A percentile compares a stretch with the other conserved stretches of the same genome.
Conservation (phyloP, 2,797 vertebrate genomes). For the Oreochromis mossambicus region DNA sequence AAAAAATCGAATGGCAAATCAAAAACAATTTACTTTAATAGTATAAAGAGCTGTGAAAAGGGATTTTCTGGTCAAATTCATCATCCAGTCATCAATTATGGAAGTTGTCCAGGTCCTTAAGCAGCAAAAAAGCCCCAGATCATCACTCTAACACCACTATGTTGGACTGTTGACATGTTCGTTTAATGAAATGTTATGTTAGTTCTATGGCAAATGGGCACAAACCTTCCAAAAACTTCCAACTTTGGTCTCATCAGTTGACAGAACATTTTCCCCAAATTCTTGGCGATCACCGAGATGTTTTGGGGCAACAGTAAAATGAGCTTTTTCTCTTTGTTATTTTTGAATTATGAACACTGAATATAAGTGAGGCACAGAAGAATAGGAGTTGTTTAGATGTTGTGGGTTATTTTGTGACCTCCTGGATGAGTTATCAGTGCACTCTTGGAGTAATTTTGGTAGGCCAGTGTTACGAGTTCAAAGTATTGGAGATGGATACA, state of each 20-base stretch:
- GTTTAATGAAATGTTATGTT: not conserved
- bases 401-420: not conserved
- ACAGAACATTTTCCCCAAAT: not conserved
- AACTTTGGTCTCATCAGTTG: not conserved
- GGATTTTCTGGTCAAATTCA: not conserved
- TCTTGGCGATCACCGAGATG: not conserved
- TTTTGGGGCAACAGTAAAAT: not conserved
- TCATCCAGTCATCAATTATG: not conserved
- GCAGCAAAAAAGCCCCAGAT: not conserved
- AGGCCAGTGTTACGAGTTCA: not conserved
- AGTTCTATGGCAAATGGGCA: not conserved
- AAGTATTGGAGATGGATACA: no score
- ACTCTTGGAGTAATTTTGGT: not conserved
- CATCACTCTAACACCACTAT: not conserved
- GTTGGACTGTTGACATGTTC: not conserved
- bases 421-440: not conserved
- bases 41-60: not conserved
- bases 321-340: not conserved
- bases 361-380: not conserved
- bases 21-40: not conserved
- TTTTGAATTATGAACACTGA: not conserved
- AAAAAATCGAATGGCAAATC: not conserved
- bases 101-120: not conserved
- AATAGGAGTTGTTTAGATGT: not conserved
- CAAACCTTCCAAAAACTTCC: not conserved